Base-by-base conservation (phyloP, 1,140 invertebrate species). In the Aphaenogaster floridana region DNA sequence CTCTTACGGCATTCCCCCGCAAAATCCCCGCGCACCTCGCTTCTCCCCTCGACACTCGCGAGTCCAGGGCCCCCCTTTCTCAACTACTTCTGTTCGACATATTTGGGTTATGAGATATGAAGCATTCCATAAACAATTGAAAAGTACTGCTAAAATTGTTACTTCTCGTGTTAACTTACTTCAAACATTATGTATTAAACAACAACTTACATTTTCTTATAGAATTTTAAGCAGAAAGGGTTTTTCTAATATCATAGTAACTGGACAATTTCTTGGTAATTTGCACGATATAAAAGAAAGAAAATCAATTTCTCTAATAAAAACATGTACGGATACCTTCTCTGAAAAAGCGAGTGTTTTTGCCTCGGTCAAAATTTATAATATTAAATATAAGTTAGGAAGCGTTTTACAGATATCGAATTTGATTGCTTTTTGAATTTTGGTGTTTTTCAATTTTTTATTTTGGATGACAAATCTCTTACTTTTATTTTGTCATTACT, bases 61-160 rank as follows among this genome's bases (percentile, higher is more conserved):
- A 21, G 21, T 21, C 21, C 21, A 21, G 21, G 21, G 21, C 21
- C 21, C 21, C 21, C 21, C 21, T 21, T 21, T 21, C 21, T 21
- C 21, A 21, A 21, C 21, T 21, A 21, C 21, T 57, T n/a, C 17
- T 42, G 72, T 76, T 8, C 36, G 17, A 6, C 72, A 76, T 13
- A 76, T 76, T 13, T 76, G 72, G 36, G 42, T 57, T 11, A 76
- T 76, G 52, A 57, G 72, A 28, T 76, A 57, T 39, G 11, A 72
- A 72, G 69, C 15, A 17, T 72, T 72, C 7, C 45, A 72, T 17
- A 72, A 72, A 5, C 69, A 72, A 72, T 3, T 72, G 4, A 72
- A 72, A 52, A 21, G 11, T 71, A 71, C 68, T 50, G 21, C 42
- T 48, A 71, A 50, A 48, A 50, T 71, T 71, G 63, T 50, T 13